A percentile compares a stretch with the other conserved stretches of the same genome.
These are phyloP conservation scores for Stomorhina lunata DNA, from an alignment of 2,888 invertebrate genomes.

Conservation along the genomic window DNA sequence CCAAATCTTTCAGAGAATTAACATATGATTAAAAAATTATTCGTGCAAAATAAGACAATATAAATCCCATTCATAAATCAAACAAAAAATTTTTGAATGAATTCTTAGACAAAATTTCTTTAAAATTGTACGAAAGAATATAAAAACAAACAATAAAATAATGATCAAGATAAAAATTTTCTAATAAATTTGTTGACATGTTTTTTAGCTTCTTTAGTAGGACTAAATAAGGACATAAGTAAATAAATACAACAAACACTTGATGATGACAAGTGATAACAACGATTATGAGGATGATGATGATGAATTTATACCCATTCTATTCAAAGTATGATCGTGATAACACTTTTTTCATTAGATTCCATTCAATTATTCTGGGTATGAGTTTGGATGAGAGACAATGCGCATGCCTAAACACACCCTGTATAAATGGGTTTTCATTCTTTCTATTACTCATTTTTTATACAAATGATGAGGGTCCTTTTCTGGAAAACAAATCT, in stretches of 20 bases:
- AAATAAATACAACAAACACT: background rate
- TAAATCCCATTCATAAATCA: conserved; percentile 22
- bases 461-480: conserved; percentile 23
- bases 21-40: background rate
- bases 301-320: conserved; percentile 26
- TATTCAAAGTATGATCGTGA: conserved; percentile 22
- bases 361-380: background rate
- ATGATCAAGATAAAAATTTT: conserved; percentile 47
- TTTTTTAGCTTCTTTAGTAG: conserved; percentile 62
- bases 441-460: background rate
- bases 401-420: conserved; percentile 29
- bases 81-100: conserved; percentile 19
- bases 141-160: background rate
- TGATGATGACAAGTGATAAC: conserved; percentile 47
- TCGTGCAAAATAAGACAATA: background rate
- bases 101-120: background rate
- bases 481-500: background rate
- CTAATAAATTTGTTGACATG: conserved; percentile 61
- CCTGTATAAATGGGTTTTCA: background rate
- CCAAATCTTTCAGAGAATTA: conserved; percentile 27
- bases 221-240: background rate
- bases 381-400: conserved; percentile 1
- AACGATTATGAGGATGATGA: conserved; percentile 21
- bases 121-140: background rate
- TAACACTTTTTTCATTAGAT: conserved; percentile 26